Evolutionary conservation across 2,797 vertebrate genomes (phyloP).

Genomic region (Centroberyx gerrardi): DNA sequence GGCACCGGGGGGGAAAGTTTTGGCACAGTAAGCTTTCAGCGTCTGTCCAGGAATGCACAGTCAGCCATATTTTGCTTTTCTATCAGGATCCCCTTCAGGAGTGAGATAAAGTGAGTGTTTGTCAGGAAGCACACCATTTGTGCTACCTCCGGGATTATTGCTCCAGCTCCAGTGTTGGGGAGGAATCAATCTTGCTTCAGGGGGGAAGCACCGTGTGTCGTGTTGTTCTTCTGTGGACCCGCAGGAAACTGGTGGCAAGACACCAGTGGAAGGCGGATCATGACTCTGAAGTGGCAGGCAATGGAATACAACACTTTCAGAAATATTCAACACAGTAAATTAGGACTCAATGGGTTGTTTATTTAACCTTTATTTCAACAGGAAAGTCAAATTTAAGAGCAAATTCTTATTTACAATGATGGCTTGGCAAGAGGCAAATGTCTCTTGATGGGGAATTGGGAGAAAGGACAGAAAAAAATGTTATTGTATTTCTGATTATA

Average conservation of each 20-base stretch:
- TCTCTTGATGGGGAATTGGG: too few species aligned
- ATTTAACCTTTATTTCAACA: too few species aligned
- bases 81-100: conserved; percentile 25
- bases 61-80: conserved; percentile 15
- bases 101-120: conserved; percentile 55
- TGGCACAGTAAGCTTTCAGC: conserved; percentile 29
- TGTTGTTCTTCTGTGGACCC: conserved; percentile 5
- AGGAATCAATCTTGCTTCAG: conserved; percentile 51
- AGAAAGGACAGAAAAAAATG: too few species aligned
- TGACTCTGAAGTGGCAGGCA: too few species aligned
- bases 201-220: conserved; percentile 2
- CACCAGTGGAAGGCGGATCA: conserved; percentile 3
- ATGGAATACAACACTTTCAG: not conserved
- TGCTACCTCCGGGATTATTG: conserved; percentile 50
- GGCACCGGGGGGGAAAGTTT: conserved; percentile 12
- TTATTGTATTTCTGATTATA: too few species aligned
- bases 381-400: too few species aligned
- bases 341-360: too few species aligned
- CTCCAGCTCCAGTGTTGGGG: conserved; percentile 24
- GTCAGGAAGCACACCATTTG: conserved; percentile 48
- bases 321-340: too few species aligned
- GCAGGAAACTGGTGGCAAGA: conserved; percentile 9
- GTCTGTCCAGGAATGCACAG: not conserved
- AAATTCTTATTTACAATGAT: too few species aligned
- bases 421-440: too few species aligned